Conservation (phyloP, 2,113 vertebrate genomes). For the Odocoileus virginianus region DNA sequence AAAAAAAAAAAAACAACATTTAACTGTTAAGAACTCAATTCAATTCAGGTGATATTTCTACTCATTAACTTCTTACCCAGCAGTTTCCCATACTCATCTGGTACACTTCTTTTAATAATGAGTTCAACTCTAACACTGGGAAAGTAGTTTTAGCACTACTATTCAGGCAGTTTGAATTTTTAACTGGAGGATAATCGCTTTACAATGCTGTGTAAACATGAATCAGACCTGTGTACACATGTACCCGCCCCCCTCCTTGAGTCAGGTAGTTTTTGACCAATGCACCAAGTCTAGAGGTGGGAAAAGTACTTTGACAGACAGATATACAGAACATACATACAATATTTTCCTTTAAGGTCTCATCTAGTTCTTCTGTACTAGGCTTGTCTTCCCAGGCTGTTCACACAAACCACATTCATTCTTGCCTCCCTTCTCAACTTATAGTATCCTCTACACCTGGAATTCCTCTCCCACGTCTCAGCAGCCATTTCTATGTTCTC, state of each 20-base stretch:
- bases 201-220: not conserved
- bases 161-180: not conserved
- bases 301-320: not conserved
- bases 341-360: not conserved
- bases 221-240: not conserved
- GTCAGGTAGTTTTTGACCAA: not conserved
- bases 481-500: not conserved
- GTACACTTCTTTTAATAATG: not conserved
- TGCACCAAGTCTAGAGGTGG: not conserved
- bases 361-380: not conserved
- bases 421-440: not conserved
- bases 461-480: not conserved
- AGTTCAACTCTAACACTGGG: not conserved
- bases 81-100: not conserved
- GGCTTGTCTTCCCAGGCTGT: not conserved
- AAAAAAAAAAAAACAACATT: not conserved
- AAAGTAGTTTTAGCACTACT: not conserved
- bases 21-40: slow-evolving; percentile 23
- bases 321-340: not conserved
- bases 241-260: too few species aligned
- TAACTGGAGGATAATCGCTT: not conserved
- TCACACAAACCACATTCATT: not conserved
- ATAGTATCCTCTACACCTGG: not conserved
- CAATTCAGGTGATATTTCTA: not conserved
- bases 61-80: not conserved